Evolutionary conservation across 2,797 vertebrate species (phyloP).

Genomic region (Malurus splendens): DNA sequence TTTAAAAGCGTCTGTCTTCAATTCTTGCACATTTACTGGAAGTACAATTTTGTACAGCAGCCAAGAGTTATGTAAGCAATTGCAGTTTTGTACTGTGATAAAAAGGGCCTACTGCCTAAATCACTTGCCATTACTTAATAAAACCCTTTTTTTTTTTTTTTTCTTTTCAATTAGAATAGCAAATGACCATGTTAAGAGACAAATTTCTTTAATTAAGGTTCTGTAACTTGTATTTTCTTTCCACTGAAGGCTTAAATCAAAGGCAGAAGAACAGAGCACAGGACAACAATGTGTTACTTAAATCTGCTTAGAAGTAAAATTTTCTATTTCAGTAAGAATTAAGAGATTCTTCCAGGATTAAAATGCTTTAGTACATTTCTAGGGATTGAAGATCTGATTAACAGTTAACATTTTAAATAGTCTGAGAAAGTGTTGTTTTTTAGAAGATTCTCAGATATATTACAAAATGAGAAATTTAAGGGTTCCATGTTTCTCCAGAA

Average conservation of each 20-base stretch:
- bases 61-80: neutral
- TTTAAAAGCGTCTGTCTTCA: conserved; percentile 15
- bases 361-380: neutral
- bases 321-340: neutral
- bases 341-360: neutral
- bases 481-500: accelerated
- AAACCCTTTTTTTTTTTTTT: neutral
- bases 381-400: neutral
- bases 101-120: neutral
- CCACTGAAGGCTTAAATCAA: neutral
- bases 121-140: neutral
- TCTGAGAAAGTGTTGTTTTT: neutral
- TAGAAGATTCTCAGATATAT: neutral
- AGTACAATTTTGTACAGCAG: neutral
- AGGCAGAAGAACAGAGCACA: neutral
- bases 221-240: neutral
- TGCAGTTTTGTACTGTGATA: neutral
- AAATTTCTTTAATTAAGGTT: neutral
- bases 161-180: neutral
- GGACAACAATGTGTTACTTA: neutral
- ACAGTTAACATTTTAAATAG: neutral
- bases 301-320: neutral
- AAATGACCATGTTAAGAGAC: neutral
- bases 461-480: neutral
- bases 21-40: neutral